These are phyloP conservation scores for Acarapis woodi DNA, from an alignment of 1,140 invertebrate species.

Conservation along the genomic window DNA sequence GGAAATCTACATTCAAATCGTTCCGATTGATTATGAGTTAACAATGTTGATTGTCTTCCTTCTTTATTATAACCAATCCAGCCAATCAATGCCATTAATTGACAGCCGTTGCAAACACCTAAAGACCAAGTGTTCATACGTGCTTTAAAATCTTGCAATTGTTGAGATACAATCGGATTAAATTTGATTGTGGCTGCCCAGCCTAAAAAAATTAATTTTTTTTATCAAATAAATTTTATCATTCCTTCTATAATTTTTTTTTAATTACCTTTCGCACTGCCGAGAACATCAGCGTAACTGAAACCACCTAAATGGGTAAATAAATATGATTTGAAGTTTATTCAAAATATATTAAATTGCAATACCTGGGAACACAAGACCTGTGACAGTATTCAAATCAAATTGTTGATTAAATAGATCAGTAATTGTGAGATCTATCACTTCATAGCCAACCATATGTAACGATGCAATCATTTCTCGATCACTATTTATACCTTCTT, in stretches of 20 bases:
- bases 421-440: constrained; percentile 70
- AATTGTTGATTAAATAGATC: constrained; percentile 35
- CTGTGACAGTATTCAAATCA: constrained; percentile 45
- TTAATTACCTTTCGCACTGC: constrained; percentile 83
- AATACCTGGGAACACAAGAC: constrained; percentile 77
- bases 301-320: no score
- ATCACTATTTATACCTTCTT: constrained; percentile 91
- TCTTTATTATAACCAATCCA: constrained; percentile 17
- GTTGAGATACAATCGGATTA: constrained; percentile 27
- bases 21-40: constrained; percentile 60
- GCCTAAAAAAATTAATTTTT: no score
- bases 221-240: constrained; percentile 19
- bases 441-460: constrained; percentile 59
- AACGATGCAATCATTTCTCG: constrained; percentile 86
- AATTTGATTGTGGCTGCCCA: constrained; percentile 78
- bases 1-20: constrained; percentile 71
- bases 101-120: constrained; percentile 91
- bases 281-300: constrained; percentile 87
- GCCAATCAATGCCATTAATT: constrained; percentile 49
- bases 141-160: constrained; percentile 37
- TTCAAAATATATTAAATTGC: no score
- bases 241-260: no score
- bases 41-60: constrained; percentile 27
- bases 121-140: constrained; percentile 66
- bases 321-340: no score